phyloP scores from a whole-genome alignment of 2,888 invertebrate species.

The Panzeria rudis region DNA sequence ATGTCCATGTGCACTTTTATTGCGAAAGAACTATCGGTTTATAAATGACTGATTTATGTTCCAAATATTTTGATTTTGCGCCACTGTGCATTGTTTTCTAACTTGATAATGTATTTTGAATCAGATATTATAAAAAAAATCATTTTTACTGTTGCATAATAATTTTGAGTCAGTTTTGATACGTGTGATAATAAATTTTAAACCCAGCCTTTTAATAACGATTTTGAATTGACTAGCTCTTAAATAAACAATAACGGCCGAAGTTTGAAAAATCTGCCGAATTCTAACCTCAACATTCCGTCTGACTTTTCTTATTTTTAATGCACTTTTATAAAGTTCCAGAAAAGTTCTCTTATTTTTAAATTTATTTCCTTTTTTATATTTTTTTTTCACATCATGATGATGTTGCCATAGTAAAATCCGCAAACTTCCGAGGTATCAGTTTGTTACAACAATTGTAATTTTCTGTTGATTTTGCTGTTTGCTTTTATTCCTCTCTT shows the following conservation, averaged over 20 bases:
- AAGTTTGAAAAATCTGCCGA: background rate
- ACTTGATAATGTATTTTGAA: no score
- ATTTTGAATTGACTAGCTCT: no score
- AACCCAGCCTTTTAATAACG: no score
- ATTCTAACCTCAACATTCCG: background rate
- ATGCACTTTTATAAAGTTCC: constrained; percentile 32
- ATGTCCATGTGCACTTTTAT: no score
- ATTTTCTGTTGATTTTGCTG: constrained; percentile 35
- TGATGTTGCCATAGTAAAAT: constrained; percentile 43
- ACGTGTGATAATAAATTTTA: no score
- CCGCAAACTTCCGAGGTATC: constrained; percentile 65
- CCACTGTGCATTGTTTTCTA: no score
- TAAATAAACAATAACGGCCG: background rate
- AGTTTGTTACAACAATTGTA: constrained; percentile 57
- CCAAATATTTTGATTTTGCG: no score
- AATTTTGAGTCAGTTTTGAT: no score
- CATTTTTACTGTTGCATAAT: no score
- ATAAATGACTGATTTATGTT: no score
- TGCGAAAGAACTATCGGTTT: no score
- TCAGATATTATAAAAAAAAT: no score
- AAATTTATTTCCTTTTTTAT: background rate
- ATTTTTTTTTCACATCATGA: constrained; percentile 3
- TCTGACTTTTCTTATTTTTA: background rate
- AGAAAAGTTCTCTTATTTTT: constrained; percentile 20
- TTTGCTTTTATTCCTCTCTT: background rate